Percentiles rank a stretch among this genome's conserved stretches.
Evolutionary conservation across 2,797 vertebrate genomes (phyloP).

Genomic region (Carduelis carduelis): DNA sequence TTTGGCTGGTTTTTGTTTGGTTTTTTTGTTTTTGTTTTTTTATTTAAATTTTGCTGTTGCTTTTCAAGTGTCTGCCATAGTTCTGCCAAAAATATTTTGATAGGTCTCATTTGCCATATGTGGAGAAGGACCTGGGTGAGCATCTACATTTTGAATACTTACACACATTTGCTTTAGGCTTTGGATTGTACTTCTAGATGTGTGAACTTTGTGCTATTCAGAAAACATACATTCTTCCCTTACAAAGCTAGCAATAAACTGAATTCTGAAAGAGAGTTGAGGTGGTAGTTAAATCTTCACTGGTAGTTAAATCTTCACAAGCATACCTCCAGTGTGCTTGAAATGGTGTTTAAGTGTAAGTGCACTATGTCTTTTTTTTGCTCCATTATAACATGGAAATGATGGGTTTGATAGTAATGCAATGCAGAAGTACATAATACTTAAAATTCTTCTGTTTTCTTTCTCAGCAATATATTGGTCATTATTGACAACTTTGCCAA

Average conservation of each 20-base stretch:
- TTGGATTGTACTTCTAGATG: neutral
- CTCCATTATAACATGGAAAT: neutral
- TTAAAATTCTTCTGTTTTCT: neutral
- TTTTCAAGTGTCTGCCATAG: neutral
- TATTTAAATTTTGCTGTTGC: neutral
- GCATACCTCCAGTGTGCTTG: neutral
- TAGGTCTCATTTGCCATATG: neutral
- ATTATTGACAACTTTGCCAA: neutral
- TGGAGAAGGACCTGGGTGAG: neutral
- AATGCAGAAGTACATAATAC: neutral
- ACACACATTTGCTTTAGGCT: neutral
- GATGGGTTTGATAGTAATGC: neutral
- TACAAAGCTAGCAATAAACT: neutral
- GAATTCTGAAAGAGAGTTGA: neutral
- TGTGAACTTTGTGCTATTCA: neutral
- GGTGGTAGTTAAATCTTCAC: neutral
- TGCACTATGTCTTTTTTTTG: neutral
- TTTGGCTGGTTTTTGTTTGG: fast-evolving
- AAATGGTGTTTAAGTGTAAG: neutral
- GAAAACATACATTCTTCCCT: neutral
- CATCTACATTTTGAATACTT: neutral
- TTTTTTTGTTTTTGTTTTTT: neutral
- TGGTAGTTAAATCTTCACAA: neutral
- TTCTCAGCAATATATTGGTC: neutral
- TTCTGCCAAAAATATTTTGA: neutral